Base-by-base conservation (phyloP, 2,888 invertebrate species). In the Oeneis ivallda region DNA sequence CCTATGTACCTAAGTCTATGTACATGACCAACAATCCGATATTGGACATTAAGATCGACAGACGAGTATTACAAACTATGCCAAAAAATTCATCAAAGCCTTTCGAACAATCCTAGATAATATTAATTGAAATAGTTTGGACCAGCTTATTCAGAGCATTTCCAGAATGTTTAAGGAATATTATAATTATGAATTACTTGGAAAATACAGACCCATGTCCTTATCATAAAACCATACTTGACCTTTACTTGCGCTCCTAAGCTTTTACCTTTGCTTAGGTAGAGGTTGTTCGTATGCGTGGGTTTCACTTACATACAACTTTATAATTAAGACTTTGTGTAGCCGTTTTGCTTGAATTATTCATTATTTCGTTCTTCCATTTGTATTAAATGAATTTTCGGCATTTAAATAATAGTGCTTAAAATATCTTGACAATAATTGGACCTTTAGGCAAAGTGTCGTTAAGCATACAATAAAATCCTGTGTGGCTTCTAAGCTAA, bases 141-240 rank as follows among this genome's bases (percentile, higher is more conserved):
- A 2, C 8, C 1, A 26, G 50, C 3, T 49, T 52, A 53, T 15
- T 57, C 26, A 57, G 45, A 45, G 43, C 32, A 45, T 45, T 45
- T 58, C 32, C 15, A 9, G 45, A 45, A 43, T 43, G 9, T 8
- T 58, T 58, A 58, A 58, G 19, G 26, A 45, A 58, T 45, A 45
- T 58, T 43, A 58, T 26, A 13, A 43, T 15, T 19, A 26, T 26
- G 26, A 58, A 5, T 41, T 45, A 58, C 57, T 32, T 15, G 17
- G 34, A 39, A 45, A 58, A 58, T 58, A 45, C 43, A 32, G 26
- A 45, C n/a, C 57, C 10, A 32, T 8, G 43, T 58, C 57, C 57
- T 58, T 45, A 58, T 45, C 57, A 58, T 45, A 58, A 58, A 58
- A 32, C 45, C 57, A 58, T 58, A 45, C 45, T 47, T 34, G 47